Base-by-base conservation (phyloP, 2,797 vertebrate species). In the Schizopygopsis malacanthus region DNA sequence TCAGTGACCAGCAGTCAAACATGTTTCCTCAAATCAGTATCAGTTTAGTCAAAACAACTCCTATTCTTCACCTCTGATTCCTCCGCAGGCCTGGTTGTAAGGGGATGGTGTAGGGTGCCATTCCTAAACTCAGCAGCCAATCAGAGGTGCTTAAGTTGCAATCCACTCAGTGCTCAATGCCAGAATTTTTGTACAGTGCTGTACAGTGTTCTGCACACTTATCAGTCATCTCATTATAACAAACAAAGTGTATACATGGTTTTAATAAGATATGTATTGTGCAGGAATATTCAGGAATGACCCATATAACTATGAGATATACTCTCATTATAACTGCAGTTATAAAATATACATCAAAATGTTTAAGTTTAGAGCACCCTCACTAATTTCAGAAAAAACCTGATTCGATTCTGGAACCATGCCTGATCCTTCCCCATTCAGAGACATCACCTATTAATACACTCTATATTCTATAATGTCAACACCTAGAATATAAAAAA, bases 11-110 rank as follows among this genome's bases (percentile, higher is more conserved):
- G 86, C 85, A 90, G 92, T 87, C 88, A 82, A 93, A 91, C 85
- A 93, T 91, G 93, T 91, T 95, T 96, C 95, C 95, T 94, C 93
- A 94, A 93, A 93, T 91, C 79, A 91, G 95, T 96, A 95, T 96
- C 94, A 92, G 92, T 90, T 90, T 85, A 89, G 22, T 86, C 61
- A 76, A 88, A 88, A 88, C 81, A 86, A n/a, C 47, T 45, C 52
- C 15, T 56, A 79, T 79, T 75, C 61, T 56, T 41, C 37, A 28
- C n/a, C 11, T 61, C n/a, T 61, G 10, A 61, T 61, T 13, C 59
- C n/a, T 25, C n/a, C n/a, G 11, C 59, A 12, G n/a, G 22, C 59
- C 59, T 61, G 22, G 4, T 61, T 61, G n/a, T 61, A 61, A 11
- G 25, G 4, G 59, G 11, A 12, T 25, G n/a, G 4, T 25, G 28